Base-by-base conservation (phyloP, 2,797 vertebrate genomes). In the Amphiprion clarkii region DNA sequence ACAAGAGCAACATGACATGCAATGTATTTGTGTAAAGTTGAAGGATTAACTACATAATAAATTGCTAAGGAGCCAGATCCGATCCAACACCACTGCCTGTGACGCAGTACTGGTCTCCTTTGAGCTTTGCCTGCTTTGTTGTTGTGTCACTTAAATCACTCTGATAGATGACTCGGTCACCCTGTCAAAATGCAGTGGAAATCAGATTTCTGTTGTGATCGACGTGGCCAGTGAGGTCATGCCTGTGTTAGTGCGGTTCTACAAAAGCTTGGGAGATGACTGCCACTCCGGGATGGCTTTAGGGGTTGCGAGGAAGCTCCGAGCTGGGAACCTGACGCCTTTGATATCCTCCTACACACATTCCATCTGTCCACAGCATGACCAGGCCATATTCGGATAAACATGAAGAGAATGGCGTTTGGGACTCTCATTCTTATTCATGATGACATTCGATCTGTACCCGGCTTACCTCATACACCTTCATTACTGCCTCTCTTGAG, bases 301-400 rank as follows among this genome's bases (percentile, higher is more conserved):
- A 74, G 86, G 93, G 83, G 33, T 25, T 48, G 63, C 79, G 86
- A 87, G 78, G 88, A 88, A 51, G 88, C 83, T 86, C 33, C 29
- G 42, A 67, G 61, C 66, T 48, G 83, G 93, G 89, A 94, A 94
- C 89, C 79, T 42, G 92, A 94, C 90, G 87, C 90, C 85, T 82
- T 44, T 87, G 77, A 90, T 93, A 86, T 78, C 83, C 88, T 90
- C 89, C 91, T 88, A 91, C 90, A 86, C 93, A 92, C 91, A 94
- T 93, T 93, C 92, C 91, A 89, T 77, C 88, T 60, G 64, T 81
- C 86, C 74, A 61, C 88, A 67, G 73, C 49, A 67, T 56, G 75
- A 89, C 84, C 87, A 80, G 70, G 82, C 81, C 83, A 87, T 1
- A 65, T 21, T 82, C 83, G 82, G 77, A 80, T 72, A 61, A 61